A percentile compares a stretch with the other conserved stretches of the same genome.
Evolutionary conservation across 2,888 invertebrate species (phyloP).

Genomic region (Drosophila suboccidentalis): DNA sequence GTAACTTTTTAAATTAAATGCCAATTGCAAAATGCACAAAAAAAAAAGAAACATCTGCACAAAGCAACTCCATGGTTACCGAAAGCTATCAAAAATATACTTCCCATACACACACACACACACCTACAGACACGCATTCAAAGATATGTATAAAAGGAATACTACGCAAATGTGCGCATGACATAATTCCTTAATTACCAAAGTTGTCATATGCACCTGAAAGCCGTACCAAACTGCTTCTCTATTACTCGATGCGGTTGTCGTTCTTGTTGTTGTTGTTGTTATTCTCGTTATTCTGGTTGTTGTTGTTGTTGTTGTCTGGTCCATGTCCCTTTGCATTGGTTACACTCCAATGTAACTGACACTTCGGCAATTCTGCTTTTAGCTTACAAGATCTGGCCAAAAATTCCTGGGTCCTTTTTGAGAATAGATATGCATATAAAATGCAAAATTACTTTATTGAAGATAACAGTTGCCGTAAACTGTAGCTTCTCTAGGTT

Average conservation of each 20-base stretch:
- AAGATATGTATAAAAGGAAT: conserved; percentile 15
- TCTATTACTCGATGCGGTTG: conserved; percentile 6
- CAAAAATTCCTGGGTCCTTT: background rate
- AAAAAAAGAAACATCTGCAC: conserved; percentile 29
- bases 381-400: background rate
- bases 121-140: conserved; percentile 2
- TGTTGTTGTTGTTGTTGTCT: conserved; percentile 1
- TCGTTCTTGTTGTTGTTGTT: conserved; percentile 2
- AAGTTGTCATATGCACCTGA: conserved; percentile 70
- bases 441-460: too few species aligned
- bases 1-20: conserved; percentile 54
- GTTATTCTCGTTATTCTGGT: too few species aligned
- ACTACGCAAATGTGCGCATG: conserved; percentile 61
- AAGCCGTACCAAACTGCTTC: conserved; percentile 16
- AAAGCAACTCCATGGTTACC: conserved; percentile 56
- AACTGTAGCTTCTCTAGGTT: too few species aligned
- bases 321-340: conserved; percentile 3
- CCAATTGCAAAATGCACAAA: conserved; percentile 53
- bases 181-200: conserved; percentile 81
- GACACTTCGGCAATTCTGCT: conserved; percentile 38
- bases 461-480: too few species aligned
- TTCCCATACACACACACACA: background rate
- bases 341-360: conserved; percentile 20
- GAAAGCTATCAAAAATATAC: conserved; percentile 52
- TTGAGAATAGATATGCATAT: background rate